These are phyloP conservation scores for Octodonta nipae DNA, from an alignment of 2,888 invertebrate species.

Conservation along the genomic window DNA sequence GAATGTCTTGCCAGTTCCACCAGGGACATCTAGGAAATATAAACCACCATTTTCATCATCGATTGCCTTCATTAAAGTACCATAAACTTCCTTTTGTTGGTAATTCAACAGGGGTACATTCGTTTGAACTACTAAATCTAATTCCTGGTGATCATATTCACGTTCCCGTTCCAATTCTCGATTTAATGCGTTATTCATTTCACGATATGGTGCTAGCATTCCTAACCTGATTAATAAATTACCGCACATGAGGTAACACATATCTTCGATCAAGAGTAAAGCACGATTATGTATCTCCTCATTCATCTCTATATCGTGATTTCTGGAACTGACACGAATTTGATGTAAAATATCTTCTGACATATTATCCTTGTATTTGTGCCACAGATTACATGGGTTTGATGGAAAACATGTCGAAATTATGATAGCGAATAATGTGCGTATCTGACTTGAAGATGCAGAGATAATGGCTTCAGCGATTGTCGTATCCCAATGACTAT, in stretches of 20 bases:
- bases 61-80: slow-evolving; percentile 3
- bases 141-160: slow-evolving; percentile 2
- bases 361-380: slow-evolving; percentile 3
- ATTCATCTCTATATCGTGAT: neutral
- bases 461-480: slow-evolving; percentile 13
- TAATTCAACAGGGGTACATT: slow-evolving; percentile 4
- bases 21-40: slow-evolving; percentile 5
- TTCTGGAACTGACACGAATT: neutral
- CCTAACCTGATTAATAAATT: slow-evolving; percentile 1
- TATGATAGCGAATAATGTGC: neutral
- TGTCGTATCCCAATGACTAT: slow-evolving; percentile 16
- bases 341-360: neutral
- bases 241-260: neutral
- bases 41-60: slow-evolving; percentile 10
- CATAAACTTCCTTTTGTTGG: slow-evolving; percentile 5
- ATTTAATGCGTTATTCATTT: neutral
- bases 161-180: neutral
- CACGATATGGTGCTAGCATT: slow-evolving; percentile 2
- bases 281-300: slow-evolving; percentile 2
- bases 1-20: slow-evolving; percentile 24
- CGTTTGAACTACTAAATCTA: slow-evolving; percentile 3
- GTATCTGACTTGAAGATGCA: slow-evolving; percentile 4
- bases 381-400: neutral
- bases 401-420: slow-evolving; percentile 1
- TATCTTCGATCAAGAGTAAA: slow-evolving; percentile 3